A percentile compares a stretch with the other conserved stretches of the same genome.
Evolutionary conservation across 2,113 vertebrate genomes (phyloP).

Genomic region (Petromus typicus): DNA sequence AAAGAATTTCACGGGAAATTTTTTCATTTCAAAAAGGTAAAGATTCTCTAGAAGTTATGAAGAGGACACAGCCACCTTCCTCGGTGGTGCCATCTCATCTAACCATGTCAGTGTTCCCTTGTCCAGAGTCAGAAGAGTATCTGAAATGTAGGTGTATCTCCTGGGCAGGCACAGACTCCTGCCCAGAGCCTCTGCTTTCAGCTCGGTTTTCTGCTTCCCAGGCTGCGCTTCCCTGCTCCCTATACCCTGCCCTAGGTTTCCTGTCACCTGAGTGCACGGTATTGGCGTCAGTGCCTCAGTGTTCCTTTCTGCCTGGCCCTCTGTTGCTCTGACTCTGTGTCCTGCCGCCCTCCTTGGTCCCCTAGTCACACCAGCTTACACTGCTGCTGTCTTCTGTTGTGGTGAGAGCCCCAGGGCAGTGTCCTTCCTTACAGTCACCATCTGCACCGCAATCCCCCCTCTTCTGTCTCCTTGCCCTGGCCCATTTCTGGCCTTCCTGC

Average conservation of each 20-base stretch:
- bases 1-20: neutral
- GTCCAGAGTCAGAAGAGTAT: neutral
- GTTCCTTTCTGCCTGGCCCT: neutral
- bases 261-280: neutral
- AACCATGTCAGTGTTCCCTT: too few species aligned
- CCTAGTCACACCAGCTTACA: neutral
- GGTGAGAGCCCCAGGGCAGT: neutral
- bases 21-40: constrained; percentile 11
- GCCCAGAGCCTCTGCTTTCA: neutral
- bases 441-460: neutral
- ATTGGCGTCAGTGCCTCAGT: neutral
- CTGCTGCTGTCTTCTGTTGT: neutral
- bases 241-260: neutral
- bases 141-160: neutral
- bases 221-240: neutral
- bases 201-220: neutral
- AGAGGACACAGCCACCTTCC: neutral
- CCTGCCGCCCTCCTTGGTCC: neutral
- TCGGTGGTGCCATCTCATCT: neutral
- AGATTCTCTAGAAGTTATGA: neutral
- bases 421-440: neutral
- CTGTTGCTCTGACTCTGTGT: neutral
- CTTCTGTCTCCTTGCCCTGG: neutral
- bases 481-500: neutral
- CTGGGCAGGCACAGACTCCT: neutral